Percentiles rank a stretch among this genome's conserved stretches.
Conservation (phyloP, 2,113 vertebrate species). For the Callopanchax toddi region DNA sequence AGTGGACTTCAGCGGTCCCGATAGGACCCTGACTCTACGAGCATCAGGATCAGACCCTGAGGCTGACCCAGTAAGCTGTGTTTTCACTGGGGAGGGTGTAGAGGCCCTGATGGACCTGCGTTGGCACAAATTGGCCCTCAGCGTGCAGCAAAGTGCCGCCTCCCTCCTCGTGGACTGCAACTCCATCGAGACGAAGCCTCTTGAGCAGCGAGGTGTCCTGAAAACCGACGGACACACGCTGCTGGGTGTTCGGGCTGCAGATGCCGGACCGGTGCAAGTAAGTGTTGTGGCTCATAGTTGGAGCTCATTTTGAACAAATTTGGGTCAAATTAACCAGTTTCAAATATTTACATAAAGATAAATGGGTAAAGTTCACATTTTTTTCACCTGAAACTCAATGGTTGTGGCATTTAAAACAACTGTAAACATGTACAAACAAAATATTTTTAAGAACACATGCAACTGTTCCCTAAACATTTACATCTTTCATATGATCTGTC, state of each 20-base stretch:
- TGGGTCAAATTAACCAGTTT: no score
- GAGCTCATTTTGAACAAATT: no score
- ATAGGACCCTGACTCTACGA: constrained; percentile 86
- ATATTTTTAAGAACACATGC: no score
- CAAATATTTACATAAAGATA: no score
- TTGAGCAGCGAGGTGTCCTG: constrained; percentile 74
- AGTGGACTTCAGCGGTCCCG: constrained; percentile 84
- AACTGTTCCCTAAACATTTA: no score
- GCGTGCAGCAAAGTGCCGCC: constrained; percentile 76
- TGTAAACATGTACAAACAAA: no score
- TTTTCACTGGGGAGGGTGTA: constrained; percentile 84
- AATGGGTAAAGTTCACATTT: no score
- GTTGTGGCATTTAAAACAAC: no score
- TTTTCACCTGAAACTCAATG: no score
- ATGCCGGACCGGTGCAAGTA: constrained; percentile 84
- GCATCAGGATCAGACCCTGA: constrained; percentile 60
- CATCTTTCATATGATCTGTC: no score
- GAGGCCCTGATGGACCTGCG: constrained; percentile 86
- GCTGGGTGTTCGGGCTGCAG: constrained; percentile 83
- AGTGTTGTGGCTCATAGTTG: no score
- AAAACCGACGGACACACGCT: constrained; percentile 82
- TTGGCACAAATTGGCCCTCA: constrained; percentile 92
- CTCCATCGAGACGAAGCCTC: constrained; percentile 86
- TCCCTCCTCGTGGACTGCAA: constrained; percentile 89
- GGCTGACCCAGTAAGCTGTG: constrained; percentile 65